Base-by-base conservation (phyloP, 2,888 invertebrate genomes). In the Metalampra italica region DNA sequence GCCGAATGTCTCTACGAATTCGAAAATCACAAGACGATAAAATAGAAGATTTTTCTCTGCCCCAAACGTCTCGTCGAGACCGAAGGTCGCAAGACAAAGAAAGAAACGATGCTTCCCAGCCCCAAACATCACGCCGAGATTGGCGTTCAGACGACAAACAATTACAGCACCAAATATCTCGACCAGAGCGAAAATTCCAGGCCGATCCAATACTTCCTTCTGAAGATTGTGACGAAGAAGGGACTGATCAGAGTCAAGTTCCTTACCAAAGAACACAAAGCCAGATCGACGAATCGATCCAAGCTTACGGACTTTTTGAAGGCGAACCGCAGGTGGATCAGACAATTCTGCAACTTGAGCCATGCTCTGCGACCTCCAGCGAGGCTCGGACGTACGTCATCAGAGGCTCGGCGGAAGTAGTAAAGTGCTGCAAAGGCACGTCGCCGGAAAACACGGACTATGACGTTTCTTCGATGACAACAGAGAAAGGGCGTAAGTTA, bases 391-490 rank as follows among this genome's bases (percentile, higher is more conserved):
- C 57, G 12, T 63, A 52, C 47, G 50, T 52, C 0, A 15, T 58
- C 12, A 43, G 43, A 5, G 48, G 52, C 1, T n/a, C 46, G 3
- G 52, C 49, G 0, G 46, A 29, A 4, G 34, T 49, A 51, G 41
- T 39, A 29, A 30, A 43, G 12, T 40, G 38, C 9, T 49, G 51
- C 1, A 46, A 55, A 2, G 48, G 52, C 0, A 37, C 52, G 0
- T 66, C 75, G 0, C 64, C 68, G 0, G 78, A 75, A 0, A 76
- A 77, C 56, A 87, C 86, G 0, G 85, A 84, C 9, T 52, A 58
- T 9, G 86, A 87, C 53, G 78, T 86, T 57, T 83, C 85, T 0
- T 73, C 73, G 0, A 54, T 84, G 34, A 72, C 79, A 0, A 85
- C 71, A 0, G 84, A 83, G 45, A 69, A 52, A 51, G 72, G 74